Conservation (phyloP, 1,140 invertebrate species). For the Scaptomyza hsui region DNA sequence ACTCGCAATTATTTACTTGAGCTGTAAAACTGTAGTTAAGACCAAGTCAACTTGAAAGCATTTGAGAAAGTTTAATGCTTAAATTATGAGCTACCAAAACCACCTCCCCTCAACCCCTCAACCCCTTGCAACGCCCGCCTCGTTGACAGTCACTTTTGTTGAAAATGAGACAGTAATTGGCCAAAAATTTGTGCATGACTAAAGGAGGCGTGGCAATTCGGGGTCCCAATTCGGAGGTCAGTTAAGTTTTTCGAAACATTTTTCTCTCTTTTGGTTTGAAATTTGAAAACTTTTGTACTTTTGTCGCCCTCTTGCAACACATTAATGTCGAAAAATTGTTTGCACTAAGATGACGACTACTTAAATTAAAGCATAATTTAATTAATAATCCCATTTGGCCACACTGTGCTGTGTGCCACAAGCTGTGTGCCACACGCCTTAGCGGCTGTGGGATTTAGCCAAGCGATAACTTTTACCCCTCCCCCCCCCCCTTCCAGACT, state of each 20-base stretch:
- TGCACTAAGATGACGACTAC: slow-evolving; percentile 68
- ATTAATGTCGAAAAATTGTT: slow-evolving; percentile 70
- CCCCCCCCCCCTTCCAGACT: too few species aligned
- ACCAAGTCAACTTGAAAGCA: slow-evolving; percentile 81
- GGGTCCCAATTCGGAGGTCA: slow-evolving; percentile 42
- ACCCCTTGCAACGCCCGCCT: background rate
- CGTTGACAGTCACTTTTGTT: slow-evolving; percentile 77
- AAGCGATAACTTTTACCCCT: slow-evolving; percentile 24
- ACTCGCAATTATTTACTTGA: slow-evolving; percentile 78
- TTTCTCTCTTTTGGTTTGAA: slow-evolving; percentile 45
- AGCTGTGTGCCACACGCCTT: slow-evolving; percentile 46
- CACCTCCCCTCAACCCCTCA: background rate
- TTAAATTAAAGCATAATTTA: slow-evolving; percentile 83
- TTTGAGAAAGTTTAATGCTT: slow-evolving; percentile 81
- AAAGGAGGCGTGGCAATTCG: slow-evolving; percentile 1
- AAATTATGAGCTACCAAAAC: slow-evolving; percentile 72
- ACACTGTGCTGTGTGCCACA: slow-evolving; percentile 53
- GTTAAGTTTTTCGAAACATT: slow-evolving; percentile 52
- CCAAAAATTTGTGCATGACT: slow-evolving; percentile 70
- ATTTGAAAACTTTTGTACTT: slow-evolving; percentile 72
- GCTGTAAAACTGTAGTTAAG: slow-evolving; percentile 82
- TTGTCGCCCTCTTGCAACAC: slow-evolving; percentile 16
- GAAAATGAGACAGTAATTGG: slow-evolving; percentile 81
- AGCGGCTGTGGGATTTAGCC: slow-evolving; percentile 34
- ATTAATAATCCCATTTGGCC: slow-evolving; percentile 82